Percentiles rank a stretch among this genome's conserved stretches.
phyloP scores from a whole-genome alignment of 23 tunicate genomes.

The Botrylloides violaceus region DNA sequence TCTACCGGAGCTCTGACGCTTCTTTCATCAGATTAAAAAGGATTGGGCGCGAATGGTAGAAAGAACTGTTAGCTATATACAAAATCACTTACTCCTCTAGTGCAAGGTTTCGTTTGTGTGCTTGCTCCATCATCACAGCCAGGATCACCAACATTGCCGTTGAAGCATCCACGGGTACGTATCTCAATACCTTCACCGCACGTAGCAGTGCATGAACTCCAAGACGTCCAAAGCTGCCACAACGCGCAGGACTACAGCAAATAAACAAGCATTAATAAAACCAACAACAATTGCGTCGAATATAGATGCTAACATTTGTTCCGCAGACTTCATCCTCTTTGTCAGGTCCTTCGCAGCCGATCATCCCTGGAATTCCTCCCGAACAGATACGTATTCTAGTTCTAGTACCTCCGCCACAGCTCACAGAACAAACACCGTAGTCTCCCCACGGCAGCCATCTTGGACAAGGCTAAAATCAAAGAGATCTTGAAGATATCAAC shows the following conservation, averaged over 20 bases:
- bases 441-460: constrained; percentile 5
- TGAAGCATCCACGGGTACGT: constrained; percentile 17
- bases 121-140: constrained; percentile 35
- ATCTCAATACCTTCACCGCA: constrained; percentile 9
- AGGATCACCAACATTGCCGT: constrained; percentile 24
- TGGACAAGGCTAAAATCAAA: constrained; percentile 7
- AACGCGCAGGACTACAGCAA: constrained; percentile 38
- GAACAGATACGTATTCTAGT: constrained; percentile 32
- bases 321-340: constrained; percentile 14
- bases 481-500: background rate
- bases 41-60: background rate
- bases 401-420: constrained; percentile 36
- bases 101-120: constrained; percentile 27
- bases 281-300: background rate
- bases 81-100: constrained; percentile 28
- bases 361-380: constrained; percentile 38
- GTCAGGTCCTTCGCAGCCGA: constrained; percentile 28
- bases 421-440: constrained; percentile 5
- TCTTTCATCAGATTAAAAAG: no score
- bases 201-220: constrained; percentile 41
- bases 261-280: background rate
- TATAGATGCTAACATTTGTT: constrained; percentile 14
- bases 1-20: no score
- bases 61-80: background rate
- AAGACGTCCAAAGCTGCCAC: constrained; percentile 55